Evolutionary conservation across 1,140 invertebrate species (phyloP).

Genomic region (Drosophila sechellia): DNA sequence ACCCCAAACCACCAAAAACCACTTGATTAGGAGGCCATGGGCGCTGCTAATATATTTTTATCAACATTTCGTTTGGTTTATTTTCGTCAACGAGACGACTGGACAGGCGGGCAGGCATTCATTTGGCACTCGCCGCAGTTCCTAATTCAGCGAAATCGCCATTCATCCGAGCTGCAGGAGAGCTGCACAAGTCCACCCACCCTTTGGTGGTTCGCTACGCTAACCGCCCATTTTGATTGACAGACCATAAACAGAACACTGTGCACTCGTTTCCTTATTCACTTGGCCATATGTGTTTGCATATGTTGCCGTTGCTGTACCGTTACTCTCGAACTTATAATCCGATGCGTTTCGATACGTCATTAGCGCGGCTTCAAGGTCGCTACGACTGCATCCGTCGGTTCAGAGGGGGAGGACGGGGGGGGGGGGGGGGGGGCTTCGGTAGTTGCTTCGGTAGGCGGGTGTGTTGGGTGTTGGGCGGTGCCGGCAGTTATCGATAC

Average conservation of each 20-base stretch:
- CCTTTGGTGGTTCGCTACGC: not conserved
- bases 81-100: slow-evolving; percentile 22
- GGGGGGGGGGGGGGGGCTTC: no score
- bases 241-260: slow-evolving; percentile 19
- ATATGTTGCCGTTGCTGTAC: slow-evolving; percentile 38
- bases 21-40: slow-evolving; percentile 23
- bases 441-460: no score
- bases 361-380: slow-evolving; percentile 67
- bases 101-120: not conserved
- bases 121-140: not conserved
- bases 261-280: slow-evolving; percentile 41
- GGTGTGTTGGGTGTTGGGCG: not conserved
- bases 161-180: slow-evolving; percentile 25
- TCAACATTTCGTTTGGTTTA: slow-evolving; percentile 26
- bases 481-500: slow-evolving; percentile 36
- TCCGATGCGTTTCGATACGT: slow-evolving; percentile 52
- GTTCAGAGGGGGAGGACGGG: not conserved
- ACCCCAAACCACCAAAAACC: not conserved
- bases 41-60: slow-evolving; percentile 2
- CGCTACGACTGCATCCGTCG: slow-evolving; percentile 10
- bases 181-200: slow-evolving; percentile 34
- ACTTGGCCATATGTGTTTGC: slow-evolving; percentile 19
- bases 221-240: not conserved
- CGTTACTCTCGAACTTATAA: slow-evolving; percentile 24
- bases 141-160: slow-evolving; percentile 21